Percentiles rank a stretch among this genome's conserved stretches.
Evolutionary conservation across 2,888 invertebrate genomes (phyloP).

Genomic region (Pherbina coryleti): DNA sequence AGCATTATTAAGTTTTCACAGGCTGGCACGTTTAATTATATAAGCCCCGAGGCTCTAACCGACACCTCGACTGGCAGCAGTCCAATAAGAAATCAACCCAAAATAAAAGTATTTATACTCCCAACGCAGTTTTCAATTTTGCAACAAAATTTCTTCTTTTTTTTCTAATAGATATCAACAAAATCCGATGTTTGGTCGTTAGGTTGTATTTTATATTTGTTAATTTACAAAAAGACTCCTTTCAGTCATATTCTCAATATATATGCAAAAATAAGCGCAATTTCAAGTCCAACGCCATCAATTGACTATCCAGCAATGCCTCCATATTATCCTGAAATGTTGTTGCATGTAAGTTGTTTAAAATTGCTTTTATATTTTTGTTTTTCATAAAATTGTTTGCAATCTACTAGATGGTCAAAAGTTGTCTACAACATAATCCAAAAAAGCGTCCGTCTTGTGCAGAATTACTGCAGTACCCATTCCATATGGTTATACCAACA

Average conservation of each 20-base stretch:
- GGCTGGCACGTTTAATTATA: constrained; percentile 93
- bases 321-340: constrained; percentile 70
- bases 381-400: constrained; percentile 11
- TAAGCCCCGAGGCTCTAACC: constrained; percentile 93
- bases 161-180: constrained; percentile 79
- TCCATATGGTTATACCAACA: constrained; percentile 67
- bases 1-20: constrained; percentile 86
- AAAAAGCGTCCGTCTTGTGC: constrained; percentile 66
- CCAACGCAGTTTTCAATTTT: not conserved
- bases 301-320: constrained; percentile 80
- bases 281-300: constrained; percentile 78
- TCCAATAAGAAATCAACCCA: constrained; percentile 69
- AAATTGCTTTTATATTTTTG: not conserved
- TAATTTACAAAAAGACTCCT: constrained; percentile 91
- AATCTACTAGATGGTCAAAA: constrained; percentile 65
- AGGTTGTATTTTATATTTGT: constrained; percentile 94
- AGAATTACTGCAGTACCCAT: constrained; percentile 67
- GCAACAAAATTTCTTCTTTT: constrained; percentile 31
- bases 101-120: constrained; percentile 68
- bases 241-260: constrained; percentile 85
- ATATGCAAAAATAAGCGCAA: constrained; percentile 82
- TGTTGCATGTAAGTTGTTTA: constrained; percentile 61
- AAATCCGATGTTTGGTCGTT: constrained; percentile 98
- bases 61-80: constrained; percentile 72
- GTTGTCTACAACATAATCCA: constrained; percentile 66